Conservation (phyloP, 2,113 vertebrate species). For the Mormoops blainvillei region DNA sequence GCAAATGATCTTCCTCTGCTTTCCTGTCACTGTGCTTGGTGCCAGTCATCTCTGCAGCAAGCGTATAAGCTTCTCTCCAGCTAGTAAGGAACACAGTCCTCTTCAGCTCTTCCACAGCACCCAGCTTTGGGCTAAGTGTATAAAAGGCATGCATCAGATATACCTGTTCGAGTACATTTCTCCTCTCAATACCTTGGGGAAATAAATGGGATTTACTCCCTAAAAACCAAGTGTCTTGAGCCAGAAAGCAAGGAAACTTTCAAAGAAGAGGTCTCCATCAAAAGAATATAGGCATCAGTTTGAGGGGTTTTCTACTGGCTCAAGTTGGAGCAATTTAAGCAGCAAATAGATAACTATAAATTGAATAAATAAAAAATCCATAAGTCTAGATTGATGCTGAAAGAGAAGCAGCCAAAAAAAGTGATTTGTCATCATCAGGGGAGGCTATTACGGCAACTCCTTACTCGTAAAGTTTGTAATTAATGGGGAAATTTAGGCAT, state of each 20-base stretch:
- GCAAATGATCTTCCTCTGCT: neutral
- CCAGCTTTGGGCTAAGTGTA: neutral
- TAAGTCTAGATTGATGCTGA: neutral
- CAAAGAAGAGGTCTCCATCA: neutral
- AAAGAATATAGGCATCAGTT: neutral
- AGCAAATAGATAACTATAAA: neutral
- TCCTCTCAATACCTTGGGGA: neutral
- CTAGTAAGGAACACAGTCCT: neutral
- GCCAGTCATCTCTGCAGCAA: neutral
- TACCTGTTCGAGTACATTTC: neutral
- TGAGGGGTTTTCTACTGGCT: neutral
- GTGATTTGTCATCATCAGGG: neutral
- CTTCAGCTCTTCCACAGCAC: neutral
- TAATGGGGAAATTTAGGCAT: constrained; percentile 6
- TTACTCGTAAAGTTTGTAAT: neutral
- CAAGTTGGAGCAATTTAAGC: neutral
- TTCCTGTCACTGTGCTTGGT: neutral
- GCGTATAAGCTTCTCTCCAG: neutral
- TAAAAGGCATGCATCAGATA: neutral
- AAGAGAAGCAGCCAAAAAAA: neutral
- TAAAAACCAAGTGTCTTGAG: neutral
- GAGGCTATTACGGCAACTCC: neutral
- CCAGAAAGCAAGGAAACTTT: neutral
- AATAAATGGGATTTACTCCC: neutral
- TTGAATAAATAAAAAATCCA: neutral